Base-by-base conservation (phyloP, 2,888 invertebrate species). In the Ommatoiulus sabulosus region DNA sequence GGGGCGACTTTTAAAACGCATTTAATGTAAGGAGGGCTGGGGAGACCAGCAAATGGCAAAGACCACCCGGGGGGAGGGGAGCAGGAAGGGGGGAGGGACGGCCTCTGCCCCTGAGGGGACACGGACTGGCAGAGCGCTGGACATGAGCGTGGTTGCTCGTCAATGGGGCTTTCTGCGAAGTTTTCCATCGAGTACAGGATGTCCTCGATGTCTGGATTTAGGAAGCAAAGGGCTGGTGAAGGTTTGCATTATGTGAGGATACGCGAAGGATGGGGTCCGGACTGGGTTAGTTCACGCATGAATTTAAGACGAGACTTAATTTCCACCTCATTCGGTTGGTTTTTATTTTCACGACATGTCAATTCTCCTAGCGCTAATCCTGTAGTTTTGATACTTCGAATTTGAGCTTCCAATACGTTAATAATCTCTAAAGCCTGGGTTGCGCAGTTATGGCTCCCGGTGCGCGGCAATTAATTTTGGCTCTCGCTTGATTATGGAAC, bases 11-110 rank as follows among this genome's bases (percentile, higher is more conserved):
- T 84, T 84, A 84, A 24, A 84, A 52, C 52, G 52, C 52, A 52
- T 52, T 52, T 52, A 52, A 52, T 52, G 84, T 84, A 84, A 84
- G 84, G 84, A 84, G 84, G 84, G 44, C 15, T 44, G 44, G 84
- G 63, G 63, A 63, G 17, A 63, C 17, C n/a, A 63, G 63, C 63
- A 63, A 63, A 63, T 63, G 63, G 63, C 63, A 63, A 63, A n/a
- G 63, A 63, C 63, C 63, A 63, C 63, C 63, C 63, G 63, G 63
- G n/a, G 63, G 63, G 63, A n/a, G 63, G 63, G n/a, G n/a, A n/a
- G n/a, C n/a, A n/a, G n/a, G n/a, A n/a, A n/a, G n/a, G 15, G 52
- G 52, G 3, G 52, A 10, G 63, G 63, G n/a, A 46, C 10, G 63
- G n/a, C 2, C 10, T 5, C n/a, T 63, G 63, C 63, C 63, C 63